Base-by-base conservation (phyloP, 2,797 vertebrate genomes). In the Chelonia mydas region DNA sequence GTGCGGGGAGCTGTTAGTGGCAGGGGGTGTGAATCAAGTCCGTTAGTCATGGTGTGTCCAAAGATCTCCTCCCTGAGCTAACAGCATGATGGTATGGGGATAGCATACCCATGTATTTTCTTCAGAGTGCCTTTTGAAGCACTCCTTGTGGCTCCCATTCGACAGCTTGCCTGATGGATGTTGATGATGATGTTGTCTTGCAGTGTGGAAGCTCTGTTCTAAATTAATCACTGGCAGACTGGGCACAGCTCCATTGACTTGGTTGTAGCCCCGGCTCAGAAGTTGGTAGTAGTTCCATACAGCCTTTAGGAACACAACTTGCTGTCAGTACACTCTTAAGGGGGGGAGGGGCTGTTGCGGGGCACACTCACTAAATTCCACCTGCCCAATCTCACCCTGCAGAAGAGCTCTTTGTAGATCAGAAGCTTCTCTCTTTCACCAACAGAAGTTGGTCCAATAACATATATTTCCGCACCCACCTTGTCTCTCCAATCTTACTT, bases 211-310 rank as follows among this genome's bases (percentile, higher is more conserved):
- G 33, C 81, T 57, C 55, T 5, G 7, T 65, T 50, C 33, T 3
- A 1, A 1, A 4, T 50, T 80, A n/a, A 27, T 51, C 41, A 11
- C 2, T 33, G 0, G 0, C 0, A 0, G 50, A 87, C 50, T 19
- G 54, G 17, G 11, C 31, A 7, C 5, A 0, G 5, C 1, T 13
- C 11, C 12, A 4, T 68, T 51, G 33, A 31, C 15, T 51, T 1
- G 0, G 0, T 33, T 13, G 50, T 51, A 49, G 78, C 68, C 85
- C 47, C 25, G 78, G 31, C 16, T 27, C 83, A 54, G 37, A 74
- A 86, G 47, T 8, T 37, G 5, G 49, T 54, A 61, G 11, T 1
- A 2, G 5, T 74, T 74, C 49, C 51, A 72, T 31, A 5, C 25
- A 3, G n/a, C 27, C 7, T 0, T 74, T 25, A 61, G 33, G 37